phyloP scores from a whole-genome alignment of 2,888 invertebrate species.

The Hyposoter didymator region DNA sequence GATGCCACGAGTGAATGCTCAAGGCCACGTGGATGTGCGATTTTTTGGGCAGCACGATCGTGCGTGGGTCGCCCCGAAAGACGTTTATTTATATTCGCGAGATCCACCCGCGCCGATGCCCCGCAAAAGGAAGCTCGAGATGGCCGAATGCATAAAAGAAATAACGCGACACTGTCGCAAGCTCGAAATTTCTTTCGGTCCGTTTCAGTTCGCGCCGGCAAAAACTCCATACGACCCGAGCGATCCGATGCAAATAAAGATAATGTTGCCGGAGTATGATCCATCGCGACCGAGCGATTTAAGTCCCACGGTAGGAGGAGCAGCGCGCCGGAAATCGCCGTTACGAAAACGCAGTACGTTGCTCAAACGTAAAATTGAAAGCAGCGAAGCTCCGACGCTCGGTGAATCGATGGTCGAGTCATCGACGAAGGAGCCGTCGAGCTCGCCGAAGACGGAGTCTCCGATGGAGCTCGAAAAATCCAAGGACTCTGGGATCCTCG shows the following conservation, averaged over 20 bases:
- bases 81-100: conserved; percentile 93
- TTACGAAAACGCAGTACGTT: conserved; percentile 66
- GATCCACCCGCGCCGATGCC: conserved; percentile 83
- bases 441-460: neutral
- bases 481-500: neutral
- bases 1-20: conserved; percentile 88
- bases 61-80: conserved; percentile 94
- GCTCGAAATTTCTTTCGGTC: conserved; percentile 79
- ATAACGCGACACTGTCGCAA: conserved; percentile 80
- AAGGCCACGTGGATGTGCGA: conserved; percentile 92
- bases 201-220: conserved; percentile 80
- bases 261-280: conserved; percentile 81
- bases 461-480: conserved; percentile 41
- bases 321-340: conserved; percentile 52
- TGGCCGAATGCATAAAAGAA: conserved; percentile 81
- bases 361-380: conserved; percentile 65
- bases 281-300: conserved; percentile 70
- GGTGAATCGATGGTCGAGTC: conserved; percentile 15
- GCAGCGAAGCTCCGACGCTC: conserved; percentile 48
- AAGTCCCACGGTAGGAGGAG: conserved; percentile 23
- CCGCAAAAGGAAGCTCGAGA: conserved; percentile 79
- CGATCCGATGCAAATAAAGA: conserved; percentile 80
- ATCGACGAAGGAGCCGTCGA: conserved; percentile 28
- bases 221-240: conserved; percentile 81
- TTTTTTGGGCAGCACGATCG: conserved; percentile 98